Base-by-base conservation (phyloP, 2,113 vertebrate genomes). In the Todiramphus chloris region DNA sequence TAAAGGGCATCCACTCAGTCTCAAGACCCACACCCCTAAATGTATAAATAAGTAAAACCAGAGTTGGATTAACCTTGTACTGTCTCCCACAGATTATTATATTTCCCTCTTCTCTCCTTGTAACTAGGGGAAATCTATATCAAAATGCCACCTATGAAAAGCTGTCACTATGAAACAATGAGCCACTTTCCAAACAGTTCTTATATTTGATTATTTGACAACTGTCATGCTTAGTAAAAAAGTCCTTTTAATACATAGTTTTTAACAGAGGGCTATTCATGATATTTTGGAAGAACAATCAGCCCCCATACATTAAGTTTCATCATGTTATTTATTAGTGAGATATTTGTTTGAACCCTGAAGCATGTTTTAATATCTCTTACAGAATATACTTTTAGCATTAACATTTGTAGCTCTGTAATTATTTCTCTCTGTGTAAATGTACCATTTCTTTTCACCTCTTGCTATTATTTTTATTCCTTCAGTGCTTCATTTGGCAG, bases 361-460 rank as follows among this genome's bases (percentile, higher is more conserved):
- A 80, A 93, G 75, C 79, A 64, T 60, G n/a, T 90, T 93, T 94
- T 95, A 86, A 60, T 62, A 87, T 70, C 50, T 85, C 33, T 90
- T 81, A 25, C 51, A 92, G 43, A 83, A 78, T 68, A 18, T 68
- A 92, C 92, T 94, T 92, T 88, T 94, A 93, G 75, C 46, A 83
- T 24, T 80, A 95, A 46, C n/a, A 70, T 90, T 88, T 77, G 44
- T 77, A 96, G 69, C 31, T 79, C 66, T 27, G 9, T 48, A 81
- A 28, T 81, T 90, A 86, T 86, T 94, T 0, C 10, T 69, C 6
- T 56, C 72, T 77, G 6, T 51, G 15, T 67, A 83, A 94, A 80
- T 16, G 13, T 59, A 50, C 19, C 31, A 48, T 86, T 85, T 74
- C 50, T 88, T 88, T 80, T 94, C 60, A 70, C n/a, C 6, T 70